phyloP scores from a whole-genome alignment of 2,797 vertebrate genomes.

The Furcifer pardalis region DNA sequence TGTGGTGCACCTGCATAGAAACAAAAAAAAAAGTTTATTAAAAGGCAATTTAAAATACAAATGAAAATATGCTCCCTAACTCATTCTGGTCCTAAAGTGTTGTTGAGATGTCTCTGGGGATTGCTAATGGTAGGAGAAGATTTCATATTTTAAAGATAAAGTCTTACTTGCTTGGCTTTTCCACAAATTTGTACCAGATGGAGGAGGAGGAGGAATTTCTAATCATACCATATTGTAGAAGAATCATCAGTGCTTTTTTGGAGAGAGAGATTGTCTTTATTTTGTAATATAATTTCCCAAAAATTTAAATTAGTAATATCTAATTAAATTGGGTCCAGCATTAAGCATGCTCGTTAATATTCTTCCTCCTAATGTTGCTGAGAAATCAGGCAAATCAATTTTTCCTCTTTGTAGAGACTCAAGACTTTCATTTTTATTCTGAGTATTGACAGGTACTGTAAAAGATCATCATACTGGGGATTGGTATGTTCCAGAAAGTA shows the following conservation, averaged over 20 bases:
- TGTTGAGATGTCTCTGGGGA: slow-evolving; percentile 12
- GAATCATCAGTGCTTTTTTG: slow-evolving; percentile 3
- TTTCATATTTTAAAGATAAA: neutral
- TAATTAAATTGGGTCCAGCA: neutral
- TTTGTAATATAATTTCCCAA: neutral
- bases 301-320: slow-evolving; percentile 13
- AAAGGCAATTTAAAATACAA: slow-evolving; percentile 28
- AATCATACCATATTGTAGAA: neutral
- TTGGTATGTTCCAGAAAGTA: neutral
- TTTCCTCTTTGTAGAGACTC: slow-evolving; percentile 6
- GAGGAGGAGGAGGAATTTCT: neutral
- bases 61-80: slow-evolving; percentile 26
- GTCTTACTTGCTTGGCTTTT: neutral
- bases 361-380: neutral
- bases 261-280: no score
- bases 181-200: neutral
- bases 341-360: neutral
- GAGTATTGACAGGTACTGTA: fast-evolving
- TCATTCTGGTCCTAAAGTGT: slow-evolving; percentile 31
- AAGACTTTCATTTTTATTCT: neutral
- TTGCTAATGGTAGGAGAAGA: neutral
- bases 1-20: slow-evolving; percentile 16
- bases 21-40: neutral
- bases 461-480: slow-evolving; percentile 20
- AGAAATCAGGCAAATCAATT: neutral